Evolutionary conservation across 2,113 vertebrate species (phyloP), one percentile per base, ranked within the genome.

Genomic region (Triplophysa dalaica): DNA sequence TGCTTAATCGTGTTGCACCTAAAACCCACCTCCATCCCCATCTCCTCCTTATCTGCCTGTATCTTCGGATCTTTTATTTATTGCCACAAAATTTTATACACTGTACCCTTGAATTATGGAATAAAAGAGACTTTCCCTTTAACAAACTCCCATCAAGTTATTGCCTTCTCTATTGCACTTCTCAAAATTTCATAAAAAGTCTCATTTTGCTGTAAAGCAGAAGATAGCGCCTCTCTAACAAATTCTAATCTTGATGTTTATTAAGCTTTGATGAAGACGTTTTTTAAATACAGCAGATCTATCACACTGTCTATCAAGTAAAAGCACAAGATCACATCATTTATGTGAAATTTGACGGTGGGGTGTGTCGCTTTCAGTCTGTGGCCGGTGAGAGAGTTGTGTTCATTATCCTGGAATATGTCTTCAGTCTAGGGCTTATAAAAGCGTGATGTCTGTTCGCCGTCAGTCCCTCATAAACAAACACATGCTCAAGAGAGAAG

Each of bases 401-500:
- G 54, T 60, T 74, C 33, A 61, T 74, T 74, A 74, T 74, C 13
- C n/a, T 11, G 54, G 70, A 54, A 61, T 43, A 43, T 73, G 56
- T 74, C 70, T 74, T 74, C 70, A 24, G n/a, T 61, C 12, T 61
- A 74, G 41, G 38, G 54, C 70, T 43, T 29, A 45, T 24, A 60
- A 41, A 29, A 22, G 29, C 7, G 17, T 41, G 54, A 73, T 74
- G 70, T 29, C 54, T 43, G 33, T 74, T 74, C 24, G 56, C n/a
- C n/a, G 8, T 61, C 33, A 43, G 54, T 61, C 54, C 70, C 29
- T 43, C 54, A 73, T 60, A 60, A 73, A 60, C 54, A 73, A 60
- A 73, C 54, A 43, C 19, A 21, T 22, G 11, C 69, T 72, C 33
- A 11, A 56, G 11, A 72, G 50, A 58, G 48, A 80, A 83, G 80